These are phyloP conservation scores for Aricia agestis DNA, from an alignment of 1,140 invertebrate species.

Conservation along the genomic window DNA sequence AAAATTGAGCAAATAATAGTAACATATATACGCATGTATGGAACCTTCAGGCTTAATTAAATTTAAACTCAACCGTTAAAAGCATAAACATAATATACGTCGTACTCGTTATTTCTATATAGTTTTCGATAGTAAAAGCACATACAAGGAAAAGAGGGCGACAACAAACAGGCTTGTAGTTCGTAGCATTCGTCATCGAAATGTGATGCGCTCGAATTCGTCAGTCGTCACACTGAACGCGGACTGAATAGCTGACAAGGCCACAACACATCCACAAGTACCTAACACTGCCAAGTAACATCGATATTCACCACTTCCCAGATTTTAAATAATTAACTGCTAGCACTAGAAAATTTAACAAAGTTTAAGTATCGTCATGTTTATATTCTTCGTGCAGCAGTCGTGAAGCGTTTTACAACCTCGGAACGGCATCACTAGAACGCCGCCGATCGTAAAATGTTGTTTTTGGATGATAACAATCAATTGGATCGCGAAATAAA, in stretches of 20 bases:
- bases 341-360: too few species aligned
- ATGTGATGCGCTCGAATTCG: background rate
- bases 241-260: constrained; percentile 2
- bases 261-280: background rate
- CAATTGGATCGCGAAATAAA: constrained; percentile 11
- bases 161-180: constrained; percentile 14
- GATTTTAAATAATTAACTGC: background rate
- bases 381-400: background rate
- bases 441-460: background rate
- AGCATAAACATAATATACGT: background rate
- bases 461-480: constrained; percentile 1
- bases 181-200: background rate
- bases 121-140: constrained; percentile 9
- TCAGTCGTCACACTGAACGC: background rate
- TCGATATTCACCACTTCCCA: background rate
- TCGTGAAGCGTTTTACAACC: background rate
- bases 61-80: background rate
- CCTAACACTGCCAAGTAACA: background rate
- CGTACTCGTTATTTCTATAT: constrained; percentile 6
- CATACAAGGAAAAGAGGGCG: constrained; percentile 14
- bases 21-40: constrained; percentile 16
- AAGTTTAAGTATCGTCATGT: background rate
- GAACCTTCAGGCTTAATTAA: constrained; percentile 4
- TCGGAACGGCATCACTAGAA: background rate
- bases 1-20: constrained; percentile 13